Conservation (phyloP, 1,140 invertebrate species). For the Apis dorsata region DNA sequence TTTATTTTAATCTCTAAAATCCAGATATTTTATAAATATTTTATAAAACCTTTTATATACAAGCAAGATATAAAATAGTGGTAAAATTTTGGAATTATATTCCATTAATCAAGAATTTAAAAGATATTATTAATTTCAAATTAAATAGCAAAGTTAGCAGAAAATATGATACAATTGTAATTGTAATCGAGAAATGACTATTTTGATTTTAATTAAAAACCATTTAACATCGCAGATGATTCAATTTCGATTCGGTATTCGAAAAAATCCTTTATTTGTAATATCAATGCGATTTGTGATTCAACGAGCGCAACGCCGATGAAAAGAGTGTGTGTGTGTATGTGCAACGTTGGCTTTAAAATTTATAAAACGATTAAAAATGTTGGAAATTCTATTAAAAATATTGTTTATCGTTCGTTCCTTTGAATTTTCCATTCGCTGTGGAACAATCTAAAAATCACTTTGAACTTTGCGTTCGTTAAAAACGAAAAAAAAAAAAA, state of each 20-base stretch:
- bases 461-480: not conserved
- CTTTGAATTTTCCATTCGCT: not conserved
- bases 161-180: no score
- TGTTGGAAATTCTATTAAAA: slow-evolving; percentile 2
- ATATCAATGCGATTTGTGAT: not conserved
- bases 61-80: no score
- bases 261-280: not conserved
- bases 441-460: not conserved
- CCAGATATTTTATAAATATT: no score
- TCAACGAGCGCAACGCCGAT: not conserved
- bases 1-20: no score
- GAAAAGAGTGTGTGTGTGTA: not conserved
- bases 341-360: not conserved
- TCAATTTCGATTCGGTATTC: not conserved
- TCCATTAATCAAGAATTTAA: no score
- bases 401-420: not conserved
- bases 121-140: no score
- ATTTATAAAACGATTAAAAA: not conserved
- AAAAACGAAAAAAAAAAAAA: not conserved
- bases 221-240: not conserved
- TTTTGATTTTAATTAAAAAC: not conserved
- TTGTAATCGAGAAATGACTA: no score
- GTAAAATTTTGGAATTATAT: no score
- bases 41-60: no score
- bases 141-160: no score